These are phyloP conservation scores for Ophion costatus DNA, from an alignment of 2,888 invertebrate species.

Conservation along the genomic window DNA sequence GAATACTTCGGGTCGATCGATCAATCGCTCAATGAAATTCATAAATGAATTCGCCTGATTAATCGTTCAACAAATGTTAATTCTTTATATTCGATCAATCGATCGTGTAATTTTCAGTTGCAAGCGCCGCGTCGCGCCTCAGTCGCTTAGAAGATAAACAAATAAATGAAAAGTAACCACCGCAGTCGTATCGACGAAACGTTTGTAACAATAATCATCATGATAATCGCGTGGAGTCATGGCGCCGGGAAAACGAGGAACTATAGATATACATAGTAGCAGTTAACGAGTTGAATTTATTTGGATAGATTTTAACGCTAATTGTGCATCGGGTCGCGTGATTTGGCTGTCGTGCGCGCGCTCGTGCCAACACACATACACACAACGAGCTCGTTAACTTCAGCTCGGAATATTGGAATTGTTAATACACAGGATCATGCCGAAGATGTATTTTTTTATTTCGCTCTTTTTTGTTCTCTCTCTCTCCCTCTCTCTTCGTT, in stretches of 20 bases:
- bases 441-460: conserved; percentile 16
- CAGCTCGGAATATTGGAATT: conserved; percentile 71
- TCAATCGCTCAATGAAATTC: too few species aligned
- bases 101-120: too few species aligned
- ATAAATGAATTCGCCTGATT: too few species aligned
- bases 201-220: conserved; percentile 71
- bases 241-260: conserved; percentile 45
- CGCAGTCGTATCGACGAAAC: conserved; percentile 51
- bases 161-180: neutral
- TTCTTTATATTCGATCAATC: too few species aligned
- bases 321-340: conserved; percentile 66
- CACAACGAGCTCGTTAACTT: conserved; percentile 62
- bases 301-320: conserved; percentile 57
- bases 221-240: conserved; percentile 69
- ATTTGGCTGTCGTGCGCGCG: conserved; percentile 63
- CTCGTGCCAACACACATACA: conserved; percentile 60
- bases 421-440: conserved; percentile 68
- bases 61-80: too few species aligned
- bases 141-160: conserved; percentile 2
- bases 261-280: conserved; percentile 54
- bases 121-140: conserved; percentile 5
- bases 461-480: neutral
- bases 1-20: too few species aligned
- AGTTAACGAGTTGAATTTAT: conserved; percentile 40
- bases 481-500: neutral